A percentile compares a stretch with the other conserved stretches of the same genome.
Evolutionary conservation across 1,140 invertebrate species (phyloP).

Genomic region (Scaptodrosophila lebanonensis): DNA sequence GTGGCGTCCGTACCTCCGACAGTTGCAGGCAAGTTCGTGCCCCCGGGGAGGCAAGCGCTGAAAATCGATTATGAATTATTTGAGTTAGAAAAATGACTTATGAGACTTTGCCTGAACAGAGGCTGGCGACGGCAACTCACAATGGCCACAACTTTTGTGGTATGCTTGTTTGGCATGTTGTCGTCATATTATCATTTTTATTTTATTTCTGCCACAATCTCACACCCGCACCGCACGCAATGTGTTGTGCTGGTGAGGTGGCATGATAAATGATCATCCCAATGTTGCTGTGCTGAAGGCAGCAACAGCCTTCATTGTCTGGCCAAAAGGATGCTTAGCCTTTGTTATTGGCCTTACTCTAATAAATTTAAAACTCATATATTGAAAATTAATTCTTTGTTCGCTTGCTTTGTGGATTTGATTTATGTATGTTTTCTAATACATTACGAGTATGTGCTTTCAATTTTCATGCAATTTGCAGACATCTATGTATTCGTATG

Average conservation of each 20-base stretch:
- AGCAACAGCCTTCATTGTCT: background rate
- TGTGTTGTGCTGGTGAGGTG: background rate
- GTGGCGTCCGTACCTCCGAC: too few relatives aligned
- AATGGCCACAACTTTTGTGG: conserved; percentile 24
- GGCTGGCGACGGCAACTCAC: conserved; percentile 34
- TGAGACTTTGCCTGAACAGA: conserved; percentile 56
- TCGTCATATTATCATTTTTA: conserved; percentile 52
- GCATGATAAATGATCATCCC: conserved; percentile 34
- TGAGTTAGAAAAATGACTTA: conserved; percentile 74
- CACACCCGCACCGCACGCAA: conserved; percentile 9
- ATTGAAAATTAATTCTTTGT: conserved; percentile 50
- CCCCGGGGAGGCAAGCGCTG: conserved; percentile 15
- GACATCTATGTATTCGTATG: conserved; percentile 1
- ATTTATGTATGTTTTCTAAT: conserved; percentile 44
- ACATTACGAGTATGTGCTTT: conserved; percentile 48
- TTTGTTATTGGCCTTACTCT: conserved; percentile 36
- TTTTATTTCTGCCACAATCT: too few relatives aligned
- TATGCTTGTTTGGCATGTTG: conserved; percentile 26
- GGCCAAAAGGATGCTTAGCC: conserved; percentile 5
- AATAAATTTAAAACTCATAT: conserved; percentile 53
- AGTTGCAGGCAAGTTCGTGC: background rate
- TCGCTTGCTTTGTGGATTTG: conserved; percentile 25
- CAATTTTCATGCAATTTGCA: conserved; percentile 33
- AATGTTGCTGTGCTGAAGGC: conserved; percentile 1
- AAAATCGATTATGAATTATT: conserved; percentile 77